phyloP scores from a whole-genome alignment of 2,113 vertebrate genomes.

The Brachyhypopomus gauderio region DNA sequence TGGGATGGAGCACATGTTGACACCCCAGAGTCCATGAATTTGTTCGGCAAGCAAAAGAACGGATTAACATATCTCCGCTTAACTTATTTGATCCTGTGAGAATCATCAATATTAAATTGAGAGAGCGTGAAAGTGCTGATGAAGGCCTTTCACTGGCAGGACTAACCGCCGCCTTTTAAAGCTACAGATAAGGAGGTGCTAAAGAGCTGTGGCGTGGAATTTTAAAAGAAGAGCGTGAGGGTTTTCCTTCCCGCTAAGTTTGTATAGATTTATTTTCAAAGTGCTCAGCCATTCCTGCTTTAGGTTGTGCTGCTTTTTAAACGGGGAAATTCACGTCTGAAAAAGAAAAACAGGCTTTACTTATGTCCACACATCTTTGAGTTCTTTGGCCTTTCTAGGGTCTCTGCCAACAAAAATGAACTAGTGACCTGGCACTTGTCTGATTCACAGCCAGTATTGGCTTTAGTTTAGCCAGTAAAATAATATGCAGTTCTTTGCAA shows the following conservation, averaged over 20 bases:
- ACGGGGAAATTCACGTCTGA: not conserved
- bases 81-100: slow-evolving; percentile 82
- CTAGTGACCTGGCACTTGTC: slow-evolving; percentile 62
- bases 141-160: slow-evolving; percentile 72
- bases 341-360: not conserved
- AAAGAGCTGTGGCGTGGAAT: slow-evolving; percentile 73
- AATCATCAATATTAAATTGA: slow-evolving; percentile 82
- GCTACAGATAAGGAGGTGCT: slow-evolving; percentile 76
- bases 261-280: slow-evolving; percentile 44
- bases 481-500: slow-evolving; percentile 62
- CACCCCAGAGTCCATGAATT: slow-evolving; percentile 77
- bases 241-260: slow-evolving; percentile 47
- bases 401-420: slow-evolving; percentile 45
- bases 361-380: not conserved
- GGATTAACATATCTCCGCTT: slow-evolving; percentile 81
- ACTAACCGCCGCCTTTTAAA: slow-evolving; percentile 75
- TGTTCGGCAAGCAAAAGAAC: slow-evolving; percentile 73
- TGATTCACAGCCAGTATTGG: slow-evolving; percentile 53
- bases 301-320: slow-evolving; percentile 11
- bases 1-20: slow-evolving; percentile 72
- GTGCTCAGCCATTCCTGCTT: slow-evolving; percentile 27
- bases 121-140: slow-evolving; percentile 76
- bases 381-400: not conserved
- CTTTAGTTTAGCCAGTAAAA: slow-evolving; percentile 54
- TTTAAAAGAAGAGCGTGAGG: slow-evolving; percentile 73